These are phyloP conservation scores for Acheta domesticus DNA, from an alignment of 2,888 invertebrate genomes.

Conservation along the genomic window DNA sequence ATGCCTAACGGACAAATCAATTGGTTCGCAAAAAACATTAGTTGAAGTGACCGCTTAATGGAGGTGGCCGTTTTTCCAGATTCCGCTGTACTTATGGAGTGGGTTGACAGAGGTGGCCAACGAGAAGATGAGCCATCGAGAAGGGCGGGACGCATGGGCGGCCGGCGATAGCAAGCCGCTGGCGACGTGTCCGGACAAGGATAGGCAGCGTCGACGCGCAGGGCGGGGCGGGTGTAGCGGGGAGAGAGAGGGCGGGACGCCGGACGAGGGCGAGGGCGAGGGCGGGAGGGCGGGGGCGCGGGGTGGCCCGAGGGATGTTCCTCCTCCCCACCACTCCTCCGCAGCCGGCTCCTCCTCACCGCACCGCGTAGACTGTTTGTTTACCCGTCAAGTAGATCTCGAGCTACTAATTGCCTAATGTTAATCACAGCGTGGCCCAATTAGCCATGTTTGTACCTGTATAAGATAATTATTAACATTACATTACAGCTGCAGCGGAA, in stretches of 20 bases:
- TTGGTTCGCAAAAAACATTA: too few species aligned
- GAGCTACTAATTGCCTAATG: slow-evolving; percentile 18
- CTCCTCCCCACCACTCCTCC: background rate
- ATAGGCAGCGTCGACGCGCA: too few species aligned
- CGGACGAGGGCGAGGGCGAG: background rate
- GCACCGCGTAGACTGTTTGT: background rate
- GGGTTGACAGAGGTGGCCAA: too few species aligned
- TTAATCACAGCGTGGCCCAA: slow-evolving; percentile 18
- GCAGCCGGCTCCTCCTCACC: background rate
- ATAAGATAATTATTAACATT: slow-evolving; percentile 18
- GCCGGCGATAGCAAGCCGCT: too few species aligned
- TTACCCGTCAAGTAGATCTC: slow-evolving; percentile 18
- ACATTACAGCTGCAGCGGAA: slow-evolving; percentile 7
- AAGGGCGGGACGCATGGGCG: too few species aligned
- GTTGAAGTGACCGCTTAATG: too few species aligned
- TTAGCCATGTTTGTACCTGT: slow-evolving; percentile 18
- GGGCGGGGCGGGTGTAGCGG: background rate
- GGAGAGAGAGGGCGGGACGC: background rate
- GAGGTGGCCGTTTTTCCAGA: too few species aligned
- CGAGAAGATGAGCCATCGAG: too few species aligned
- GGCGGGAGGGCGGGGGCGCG: background rate
- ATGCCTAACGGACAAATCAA: too few species aligned
- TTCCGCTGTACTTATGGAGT: too few species aligned
- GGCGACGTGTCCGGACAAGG: too few species aligned
- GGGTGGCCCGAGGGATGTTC: background rate